phyloP scores from a whole-genome alignment of 2,113 vertebrate genomes.

The Rousettus leschenaultii region DNA sequence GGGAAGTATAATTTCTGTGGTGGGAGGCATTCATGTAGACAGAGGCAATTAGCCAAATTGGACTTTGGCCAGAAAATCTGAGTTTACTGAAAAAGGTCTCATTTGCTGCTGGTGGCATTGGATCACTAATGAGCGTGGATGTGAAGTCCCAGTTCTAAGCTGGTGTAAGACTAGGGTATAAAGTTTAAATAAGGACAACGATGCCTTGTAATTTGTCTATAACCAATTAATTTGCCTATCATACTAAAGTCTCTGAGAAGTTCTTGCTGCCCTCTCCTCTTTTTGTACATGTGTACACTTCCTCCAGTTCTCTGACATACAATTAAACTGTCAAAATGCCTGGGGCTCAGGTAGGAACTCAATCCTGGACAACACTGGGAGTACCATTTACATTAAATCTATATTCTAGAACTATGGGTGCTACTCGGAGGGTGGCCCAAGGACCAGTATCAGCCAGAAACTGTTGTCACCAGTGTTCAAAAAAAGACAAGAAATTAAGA shows the following conservation, averaged over 20 bases:
- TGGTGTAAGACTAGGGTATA: neutral
- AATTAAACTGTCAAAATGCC: neutral
- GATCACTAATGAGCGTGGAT: neutral
- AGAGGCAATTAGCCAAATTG: neutral
- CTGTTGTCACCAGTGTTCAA: neutral
- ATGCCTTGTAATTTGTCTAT: neutral
- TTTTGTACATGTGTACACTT: neutral
- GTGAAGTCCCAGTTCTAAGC: neutral
- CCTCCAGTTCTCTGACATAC: neutral
- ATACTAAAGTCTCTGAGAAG: neutral
- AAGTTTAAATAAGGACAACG: neutral
- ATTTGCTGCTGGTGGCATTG: neutral
- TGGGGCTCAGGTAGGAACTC: neutral
- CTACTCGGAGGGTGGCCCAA: neutral
- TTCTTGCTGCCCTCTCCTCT: neutral
- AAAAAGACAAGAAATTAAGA: neutral
- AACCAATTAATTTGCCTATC: neutral
- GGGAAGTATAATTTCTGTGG: neutral
- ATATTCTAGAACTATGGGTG: neutral
- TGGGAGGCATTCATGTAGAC: neutral
- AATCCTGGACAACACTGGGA: neutral
- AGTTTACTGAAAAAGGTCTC: neutral
- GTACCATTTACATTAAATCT: neutral
- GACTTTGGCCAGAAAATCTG: neutral
- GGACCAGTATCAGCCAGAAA: neutral